Percentiles rank a stretch among this genome's conserved stretches.
These are phyloP conservation scores for Poeciliopsis retropinna DNA, from an alignment of 2,113 vertebrate species.

Conservation along the genomic window DNA sequence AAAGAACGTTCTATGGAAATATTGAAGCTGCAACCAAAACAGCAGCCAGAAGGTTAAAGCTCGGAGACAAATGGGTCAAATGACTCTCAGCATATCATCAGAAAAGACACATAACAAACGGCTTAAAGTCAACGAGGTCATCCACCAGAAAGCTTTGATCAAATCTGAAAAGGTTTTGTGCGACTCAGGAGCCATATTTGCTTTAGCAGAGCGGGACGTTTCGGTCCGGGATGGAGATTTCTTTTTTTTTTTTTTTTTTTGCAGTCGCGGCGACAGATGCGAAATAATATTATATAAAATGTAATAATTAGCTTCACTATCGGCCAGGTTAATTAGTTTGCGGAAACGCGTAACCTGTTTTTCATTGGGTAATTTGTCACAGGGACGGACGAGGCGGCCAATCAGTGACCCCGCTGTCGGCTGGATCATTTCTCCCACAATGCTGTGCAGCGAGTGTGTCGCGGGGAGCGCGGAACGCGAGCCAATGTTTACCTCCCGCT, in stretches of 20 bases:
- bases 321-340: slow-evolving; percentile 99
- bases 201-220: slow-evolving; percentile 1
- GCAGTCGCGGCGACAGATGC: slow-evolving; percentile 89
- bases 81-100: no score
- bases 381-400: slow-evolving; percentile 92
- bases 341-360: slow-evolving; percentile 98
- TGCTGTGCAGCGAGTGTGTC: slow-evolving; percentile 86
- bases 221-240: slow-evolving; percentile 80
- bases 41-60: no score
- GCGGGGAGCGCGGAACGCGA: slow-evolving; percentile 89
- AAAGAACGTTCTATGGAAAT: no score
- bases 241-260: slow-evolving; percentile 62
- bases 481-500: slow-evolving; percentile 92
- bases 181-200: no score
- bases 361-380: slow-evolving; percentile 99
- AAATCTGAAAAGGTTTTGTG: no score
- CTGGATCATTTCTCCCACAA: slow-evolving; percentile 88
- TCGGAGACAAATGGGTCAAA: no score
- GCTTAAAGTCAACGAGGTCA: no score
- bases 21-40: no score
- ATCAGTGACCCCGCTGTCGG: slow-evolving; percentile 92
- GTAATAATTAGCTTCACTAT: slow-evolving; percentile 99
- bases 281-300: slow-evolving; percentile 99
- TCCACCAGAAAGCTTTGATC: no score
- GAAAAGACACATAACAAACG: no score